A percentile compares a stretch with the other conserved stretches of the same genome.
phyloP scores from a whole-genome alignment of 2,797 vertebrate genomes.

The Orientallactaga sibirica region DNA sequence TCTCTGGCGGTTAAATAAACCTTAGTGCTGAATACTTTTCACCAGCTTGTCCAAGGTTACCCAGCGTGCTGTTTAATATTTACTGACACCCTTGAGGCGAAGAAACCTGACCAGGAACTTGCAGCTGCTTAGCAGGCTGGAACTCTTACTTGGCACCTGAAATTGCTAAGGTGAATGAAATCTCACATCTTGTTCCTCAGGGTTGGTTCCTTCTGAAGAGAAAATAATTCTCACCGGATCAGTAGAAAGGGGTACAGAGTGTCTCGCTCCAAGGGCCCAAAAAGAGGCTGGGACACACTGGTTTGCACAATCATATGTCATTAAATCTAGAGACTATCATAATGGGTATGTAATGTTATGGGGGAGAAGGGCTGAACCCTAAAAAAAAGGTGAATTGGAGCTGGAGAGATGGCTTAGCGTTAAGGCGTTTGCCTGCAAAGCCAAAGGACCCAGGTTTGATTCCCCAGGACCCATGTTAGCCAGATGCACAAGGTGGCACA shows the following conservation, averaged over 20 bases:
- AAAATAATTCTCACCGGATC: constrained; percentile 31
- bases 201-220: neutral
- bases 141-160: neutral
- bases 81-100: constrained; percentile 54
- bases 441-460: no score
- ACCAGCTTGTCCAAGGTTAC: constrained; percentile 43
- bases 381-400: neutral
- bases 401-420: no score
- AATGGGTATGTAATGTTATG: neutral
- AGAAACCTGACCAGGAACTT: constrained; percentile 48
- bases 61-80: constrained; percentile 62
- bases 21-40: neutral
- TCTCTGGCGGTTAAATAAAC: constrained; percentile 4
- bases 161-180: constrained; percentile 42
- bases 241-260: neutral
- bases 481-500: no score
- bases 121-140: neutral
- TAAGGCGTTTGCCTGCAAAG: no score
- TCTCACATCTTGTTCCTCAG: neutral
- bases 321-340: neutral
- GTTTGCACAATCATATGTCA: neutral
- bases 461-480: no score
- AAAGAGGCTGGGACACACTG: neutral
- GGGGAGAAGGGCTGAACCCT: neutral
- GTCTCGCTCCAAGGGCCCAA: neutral